These are phyloP conservation scores for Mnemiopsis leidyi DNA, from an alignment of 37 sponge, comb jelly and placozoan species.

Conservation along the genomic window DNA sequence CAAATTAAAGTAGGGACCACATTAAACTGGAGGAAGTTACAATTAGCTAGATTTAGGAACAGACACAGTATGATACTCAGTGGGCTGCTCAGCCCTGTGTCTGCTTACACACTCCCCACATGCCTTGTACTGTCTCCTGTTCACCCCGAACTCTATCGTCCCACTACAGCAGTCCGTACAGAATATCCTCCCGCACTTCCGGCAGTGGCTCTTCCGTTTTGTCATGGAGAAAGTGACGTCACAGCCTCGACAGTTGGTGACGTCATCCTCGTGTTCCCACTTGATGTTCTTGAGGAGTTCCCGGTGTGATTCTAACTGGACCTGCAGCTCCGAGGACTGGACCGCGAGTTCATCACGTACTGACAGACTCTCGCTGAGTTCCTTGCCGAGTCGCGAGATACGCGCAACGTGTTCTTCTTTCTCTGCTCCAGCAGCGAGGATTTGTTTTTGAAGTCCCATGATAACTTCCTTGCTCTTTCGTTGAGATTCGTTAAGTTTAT, in stretches of 20 bases:
- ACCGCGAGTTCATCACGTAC: conserved; percentile 55
- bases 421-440: background rate
- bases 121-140: conserved; percentile 15
- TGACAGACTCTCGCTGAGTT: conserved; percentile 61
- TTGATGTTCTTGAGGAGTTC: conserved; percentile 41
- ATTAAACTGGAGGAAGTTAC: no score
- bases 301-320: conserved; percentile 23
- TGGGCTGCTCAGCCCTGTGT: conserved; percentile 15
- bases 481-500: conserved; percentile 24
- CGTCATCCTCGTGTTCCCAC: conserved; percentile 65
- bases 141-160: conserved; percentile 30
- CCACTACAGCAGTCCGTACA: conserved; percentile 48
- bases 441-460: conserved; percentile 39
- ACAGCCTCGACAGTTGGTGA: conserved; percentile 43
- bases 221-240: conserved; percentile 59
- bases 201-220: conserved; percentile 56
- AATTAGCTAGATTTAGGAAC: background rate
- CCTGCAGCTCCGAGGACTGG: conserved; percentile 33
- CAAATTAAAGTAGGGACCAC: no score
- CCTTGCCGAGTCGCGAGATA: background rate
- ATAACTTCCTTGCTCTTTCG: conserved; percentile 59
- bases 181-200: conserved; percentile 62
- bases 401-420: conserved; percentile 9
- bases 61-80: conserved; percentile 49
- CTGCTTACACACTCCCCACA: conserved; percentile 36